Evolutionary conservation across 1,140 invertebrate genomes (phyloP).

Genomic region (Bombus difficillimus): DNA sequence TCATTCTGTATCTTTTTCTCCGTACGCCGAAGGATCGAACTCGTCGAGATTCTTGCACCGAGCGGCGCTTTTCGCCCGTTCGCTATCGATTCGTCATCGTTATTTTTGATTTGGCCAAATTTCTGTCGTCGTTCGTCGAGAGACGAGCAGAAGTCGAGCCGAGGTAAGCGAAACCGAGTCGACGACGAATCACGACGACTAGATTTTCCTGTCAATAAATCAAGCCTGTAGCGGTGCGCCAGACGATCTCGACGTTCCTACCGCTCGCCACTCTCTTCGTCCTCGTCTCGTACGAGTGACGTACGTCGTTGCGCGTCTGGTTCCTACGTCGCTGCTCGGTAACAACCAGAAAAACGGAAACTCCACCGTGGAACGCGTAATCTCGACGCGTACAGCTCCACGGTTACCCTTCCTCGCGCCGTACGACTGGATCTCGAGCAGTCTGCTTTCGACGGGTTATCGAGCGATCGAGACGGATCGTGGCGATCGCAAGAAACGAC

Average conservation of each 20-base stretch:
- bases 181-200: constrained; percentile 71
- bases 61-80: neutral
- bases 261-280: constrained; percentile 52
- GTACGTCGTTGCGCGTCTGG: neutral
- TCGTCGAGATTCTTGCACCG: constrained; percentile 9
- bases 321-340: constrained; percentile 20
- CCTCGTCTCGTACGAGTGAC: constrained; percentile 21
- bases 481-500: neutral
- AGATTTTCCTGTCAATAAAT: constrained; percentile 84
- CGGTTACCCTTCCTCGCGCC: constrained; percentile 1
- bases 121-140: constrained; percentile 19
- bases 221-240: constrained; percentile 69
- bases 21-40: neutral
- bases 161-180: constrained; percentile 72
- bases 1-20: too few species aligned
- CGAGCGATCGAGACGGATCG: neutral
- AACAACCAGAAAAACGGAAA: constrained; percentile 54
- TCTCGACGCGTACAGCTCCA: constrained; percentile 1
- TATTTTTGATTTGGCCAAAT: constrained; percentile 36
- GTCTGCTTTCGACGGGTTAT: neutral
- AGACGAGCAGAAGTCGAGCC: constrained; percentile 57
- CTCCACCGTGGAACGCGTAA: constrained; percentile 17
- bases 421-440: neutral
- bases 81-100: constrained; percentile 14
- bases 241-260: constrained; percentile 73